Evolutionary conservation across 2,888 invertebrate species (phyloP).

Genomic region (Augochlorella aurata): DNA sequence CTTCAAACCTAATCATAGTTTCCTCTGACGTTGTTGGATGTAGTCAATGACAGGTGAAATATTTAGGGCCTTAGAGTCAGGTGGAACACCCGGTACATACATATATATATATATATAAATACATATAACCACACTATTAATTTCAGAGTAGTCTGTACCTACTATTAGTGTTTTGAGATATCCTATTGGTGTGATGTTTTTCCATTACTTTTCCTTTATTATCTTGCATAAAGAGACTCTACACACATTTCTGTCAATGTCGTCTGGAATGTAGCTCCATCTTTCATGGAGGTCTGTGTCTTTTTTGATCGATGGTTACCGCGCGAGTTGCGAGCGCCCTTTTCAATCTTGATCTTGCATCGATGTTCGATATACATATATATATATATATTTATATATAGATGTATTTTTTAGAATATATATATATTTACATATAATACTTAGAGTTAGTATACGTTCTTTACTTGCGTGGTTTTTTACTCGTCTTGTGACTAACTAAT

Average conservation of each 20-base stretch:
- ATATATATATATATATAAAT: neutral
- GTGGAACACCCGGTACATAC: constrained; percentile 1
- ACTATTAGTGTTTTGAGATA: constrained; percentile 76
- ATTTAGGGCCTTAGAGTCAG: neutral
- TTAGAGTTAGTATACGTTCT: constrained; percentile 56
- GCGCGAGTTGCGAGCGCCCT: constrained; percentile 65
- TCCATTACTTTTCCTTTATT: constrained; percentile 65
- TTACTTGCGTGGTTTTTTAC: constrained; percentile 57
- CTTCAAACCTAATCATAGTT: neutral
- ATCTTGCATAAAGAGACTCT: constrained; percentile 58
- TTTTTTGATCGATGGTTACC: constrained; percentile 72
- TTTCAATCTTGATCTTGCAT: constrained; percentile 67
- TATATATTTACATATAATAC: constrained; percentile 10
- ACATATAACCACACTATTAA: constrained; percentile 35
- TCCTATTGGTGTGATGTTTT: constrained; percentile 79
- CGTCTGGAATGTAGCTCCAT: constrained; percentile 76
- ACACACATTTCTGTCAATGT: constrained; percentile 74
- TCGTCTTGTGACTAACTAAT: constrained; percentile 37
- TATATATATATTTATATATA: constrained; percentile 49
- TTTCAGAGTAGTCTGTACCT: constrained; percentile 68
- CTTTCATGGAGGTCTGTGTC: constrained; percentile 76
- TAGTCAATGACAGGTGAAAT: neutral
- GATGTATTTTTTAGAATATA: constrained; percentile 58
- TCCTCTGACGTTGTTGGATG: neutral
- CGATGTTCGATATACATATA: constrained; percentile 68